Percentiles rank a stretch among this genome's conserved stretches.
Conservation (phyloP, 2,797 vertebrate genomes). For the Danio choprae region DNA sequence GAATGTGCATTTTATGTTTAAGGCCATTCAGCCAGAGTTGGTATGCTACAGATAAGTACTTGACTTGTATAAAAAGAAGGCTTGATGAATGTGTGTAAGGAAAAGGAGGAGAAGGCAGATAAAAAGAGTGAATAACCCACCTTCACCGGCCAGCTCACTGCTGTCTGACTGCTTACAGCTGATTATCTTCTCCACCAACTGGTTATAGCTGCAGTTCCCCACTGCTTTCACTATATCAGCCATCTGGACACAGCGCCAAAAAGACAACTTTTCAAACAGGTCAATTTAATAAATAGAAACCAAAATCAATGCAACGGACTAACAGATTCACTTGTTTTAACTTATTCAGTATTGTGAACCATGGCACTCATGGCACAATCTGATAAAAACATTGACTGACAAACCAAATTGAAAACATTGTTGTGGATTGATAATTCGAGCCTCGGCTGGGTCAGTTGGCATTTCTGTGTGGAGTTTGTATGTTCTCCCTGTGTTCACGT, state of each 20-base stretch:
- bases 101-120: conserved; percentile 15
- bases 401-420: not conserved
- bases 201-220: conserved; percentile 99
- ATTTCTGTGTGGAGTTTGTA: too few species aligned
- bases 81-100: conserved; percentile 1
- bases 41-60: not conserved
- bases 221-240: conserved; percentile 95
- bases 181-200: conserved; percentile 99
- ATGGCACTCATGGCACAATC: not conserved
- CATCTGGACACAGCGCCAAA: conserved; percentile 80
- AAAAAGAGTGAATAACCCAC: conserved; percentile 74
- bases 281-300: not conserved
- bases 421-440: not conserved
- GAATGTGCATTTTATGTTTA: too few species aligned
- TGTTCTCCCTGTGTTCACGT: too few species aligned
- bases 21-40: too few species aligned
- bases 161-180: conserved; percentile 96
- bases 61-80: conserved; percentile 1
- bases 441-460: too few species aligned
- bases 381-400: not conserved
- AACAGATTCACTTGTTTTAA: not conserved
- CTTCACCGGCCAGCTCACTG: conserved; percentile 95
- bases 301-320: not conserved
- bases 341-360: not conserved
- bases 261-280: conserved; percentile 25